Conservation (phyloP, 1,140 invertebrate genomes). For the Delia radicum region DNA sequence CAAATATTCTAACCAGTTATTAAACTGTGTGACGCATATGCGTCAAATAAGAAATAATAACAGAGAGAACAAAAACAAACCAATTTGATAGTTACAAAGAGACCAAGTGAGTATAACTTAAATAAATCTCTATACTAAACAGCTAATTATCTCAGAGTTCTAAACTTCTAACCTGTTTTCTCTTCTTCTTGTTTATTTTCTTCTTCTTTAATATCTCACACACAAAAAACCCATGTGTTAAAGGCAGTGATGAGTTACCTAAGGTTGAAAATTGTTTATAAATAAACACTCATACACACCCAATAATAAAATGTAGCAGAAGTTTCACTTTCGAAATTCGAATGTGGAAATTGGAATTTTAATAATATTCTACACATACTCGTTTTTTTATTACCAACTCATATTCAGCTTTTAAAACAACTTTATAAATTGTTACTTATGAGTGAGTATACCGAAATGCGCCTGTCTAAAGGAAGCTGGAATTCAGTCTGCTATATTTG, state of each 20-base stretch:
- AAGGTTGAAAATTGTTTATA: neutral
- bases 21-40: neutral
- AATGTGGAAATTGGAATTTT: neutral
- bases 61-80: neutral
- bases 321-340: conserved; percentile 22
- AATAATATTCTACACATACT: neutral
- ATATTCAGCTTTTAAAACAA: conserved; percentile 10
- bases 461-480: conserved; percentile 14
- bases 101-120: neutral
- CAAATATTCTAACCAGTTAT: neutral
- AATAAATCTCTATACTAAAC: neutral
- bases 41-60: neutral
- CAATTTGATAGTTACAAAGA: neutral
- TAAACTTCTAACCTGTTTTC: neutral
- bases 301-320: neutral
- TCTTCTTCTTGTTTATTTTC: neutral
- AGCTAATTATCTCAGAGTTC: no score
- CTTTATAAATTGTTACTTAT: no score
- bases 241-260: neutral
- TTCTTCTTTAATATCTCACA: neutral
- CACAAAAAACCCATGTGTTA: neutral
- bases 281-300: neutral
- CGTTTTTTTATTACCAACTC: neutral
- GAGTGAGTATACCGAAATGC: no score
- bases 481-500: neutral